phyloP scores from a whole-genome alignment of 23 tunicate genomes.

The Phallusia fumigata region DNA sequence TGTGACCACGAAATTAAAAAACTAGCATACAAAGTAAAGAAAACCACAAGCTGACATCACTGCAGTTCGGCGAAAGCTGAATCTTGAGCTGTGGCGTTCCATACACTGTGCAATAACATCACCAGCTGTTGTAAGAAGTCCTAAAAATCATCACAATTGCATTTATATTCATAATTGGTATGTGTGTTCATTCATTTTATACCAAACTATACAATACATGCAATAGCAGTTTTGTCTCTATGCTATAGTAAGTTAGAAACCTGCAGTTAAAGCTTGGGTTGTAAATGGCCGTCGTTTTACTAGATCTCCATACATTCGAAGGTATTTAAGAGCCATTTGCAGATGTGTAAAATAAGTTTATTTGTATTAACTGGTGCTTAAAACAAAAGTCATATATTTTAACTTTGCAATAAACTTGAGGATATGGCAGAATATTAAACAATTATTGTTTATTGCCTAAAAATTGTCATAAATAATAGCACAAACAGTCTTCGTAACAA shows the following conservation, averaged over 20 bases:
- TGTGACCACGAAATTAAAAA: not conserved
- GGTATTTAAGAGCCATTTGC: conserved; percentile 17
- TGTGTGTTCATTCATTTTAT: no score
- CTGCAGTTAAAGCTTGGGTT: conserved; percentile 37
- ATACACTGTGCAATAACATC: conserved; percentile 58
- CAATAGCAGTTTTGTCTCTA: no score
- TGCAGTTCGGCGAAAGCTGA: conserved; percentile 40
- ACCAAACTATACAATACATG: no score
- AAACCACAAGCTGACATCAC: conserved; percentile 64
- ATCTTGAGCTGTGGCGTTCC: conserved; percentile 2
- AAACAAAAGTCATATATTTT: no score
- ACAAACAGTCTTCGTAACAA: not conserved
- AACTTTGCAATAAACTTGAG: no score
- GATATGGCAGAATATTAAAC: not conserved
- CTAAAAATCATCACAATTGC: conserved; percentile 7
- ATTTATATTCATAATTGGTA: no score
- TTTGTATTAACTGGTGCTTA: not conserved
- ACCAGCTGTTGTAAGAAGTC: conserved; percentile 51
- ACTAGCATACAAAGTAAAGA: conserved; percentile 40
- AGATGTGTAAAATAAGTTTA: not conserved
- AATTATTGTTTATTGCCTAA: not conserved
- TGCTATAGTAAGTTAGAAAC: no score
- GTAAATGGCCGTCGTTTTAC: conserved; percentile 32
- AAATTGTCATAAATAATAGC: not conserved
- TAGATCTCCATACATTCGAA: conserved; percentile 28